These are phyloP conservation scores for Sander vitreus DNA, from an alignment of 2,113 vertebrate genomes.

Conservation along the genomic window DNA sequence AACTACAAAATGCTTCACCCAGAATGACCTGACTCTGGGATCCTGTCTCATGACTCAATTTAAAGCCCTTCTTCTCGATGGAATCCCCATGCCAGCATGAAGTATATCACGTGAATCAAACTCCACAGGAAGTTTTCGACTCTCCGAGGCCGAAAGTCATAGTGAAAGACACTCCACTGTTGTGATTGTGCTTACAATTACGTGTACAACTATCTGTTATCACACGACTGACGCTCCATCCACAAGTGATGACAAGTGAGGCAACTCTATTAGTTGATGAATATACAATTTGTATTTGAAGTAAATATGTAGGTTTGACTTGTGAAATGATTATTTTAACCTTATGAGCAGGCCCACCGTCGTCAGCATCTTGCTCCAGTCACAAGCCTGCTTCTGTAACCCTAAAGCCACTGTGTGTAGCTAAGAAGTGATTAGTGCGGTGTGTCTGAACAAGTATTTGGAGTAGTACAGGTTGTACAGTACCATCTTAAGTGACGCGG, in stretches of 20 bases:
- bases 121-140: background rate
- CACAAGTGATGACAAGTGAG: background rate
- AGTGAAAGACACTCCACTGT: background rate
- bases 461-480: constrained; percentile 41
- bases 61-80: background rate
- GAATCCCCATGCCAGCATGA: background rate
- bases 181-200: background rate
- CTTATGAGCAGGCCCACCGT: background rate
- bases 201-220: background rate
- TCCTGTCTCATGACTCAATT: background rate
- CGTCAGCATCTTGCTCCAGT: background rate
- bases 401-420: constrained; percentile 26
- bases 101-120: constrained; percentile 19
- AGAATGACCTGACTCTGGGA: background rate
- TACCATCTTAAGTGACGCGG: constrained; percentile 29
- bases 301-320: background rate
- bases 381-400: constrained; percentile 8
- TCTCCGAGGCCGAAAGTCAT: background rate
- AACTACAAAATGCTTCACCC: background rate
- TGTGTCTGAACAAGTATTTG: constrained; percentile 38
- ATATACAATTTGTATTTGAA: background rate
- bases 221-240: background rate
- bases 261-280: background rate
- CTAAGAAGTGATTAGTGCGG: constrained; percentile 46
- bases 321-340: background rate